phyloP scores from a whole-genome alignment of 2,113 vertebrate genomes.

The Salminus brasiliensis region DNA sequence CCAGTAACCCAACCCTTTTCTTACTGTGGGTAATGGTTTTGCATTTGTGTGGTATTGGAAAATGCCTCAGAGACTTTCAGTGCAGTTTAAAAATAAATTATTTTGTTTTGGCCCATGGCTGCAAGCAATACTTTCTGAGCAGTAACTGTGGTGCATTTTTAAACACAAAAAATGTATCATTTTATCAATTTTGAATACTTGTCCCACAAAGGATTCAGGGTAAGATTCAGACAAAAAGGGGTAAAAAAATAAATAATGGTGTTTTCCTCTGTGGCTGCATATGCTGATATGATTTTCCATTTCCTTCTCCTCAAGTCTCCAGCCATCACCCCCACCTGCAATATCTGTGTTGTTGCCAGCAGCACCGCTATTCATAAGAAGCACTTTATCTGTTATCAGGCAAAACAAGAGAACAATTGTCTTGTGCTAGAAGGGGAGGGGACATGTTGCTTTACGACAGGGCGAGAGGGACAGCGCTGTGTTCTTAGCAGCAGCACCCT shows the following conservation, averaged over 20 bases:
- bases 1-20: neutral
- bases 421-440: conserved; percentile 60
- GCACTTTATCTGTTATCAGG: conserved; percentile 68
- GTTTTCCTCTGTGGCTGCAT: neutral
- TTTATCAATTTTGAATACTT: neutral
- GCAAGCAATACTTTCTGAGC: neutral
- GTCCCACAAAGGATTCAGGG: neutral
- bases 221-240: neutral
- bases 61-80: neutral
- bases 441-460: conserved; percentile 62
- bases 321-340: neutral
- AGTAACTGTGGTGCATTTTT: neutral
- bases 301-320: neutral
- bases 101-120: neutral
- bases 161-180: neutral
- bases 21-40: neutral
- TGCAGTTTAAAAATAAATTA: neutral
- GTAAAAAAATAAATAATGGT: conserved; percentile 5
- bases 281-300: neutral
- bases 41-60: neutral
- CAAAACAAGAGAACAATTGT: conserved; percentile 68
- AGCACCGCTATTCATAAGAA: conserved; percentile 50
- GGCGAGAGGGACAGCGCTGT: conserved; percentile 64
- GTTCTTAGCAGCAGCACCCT: conserved; percentile 48
- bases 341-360: neutral